phyloP scores from a whole-genome alignment of 2,888 invertebrate species.

The Andricus quercusramuli region DNA sequence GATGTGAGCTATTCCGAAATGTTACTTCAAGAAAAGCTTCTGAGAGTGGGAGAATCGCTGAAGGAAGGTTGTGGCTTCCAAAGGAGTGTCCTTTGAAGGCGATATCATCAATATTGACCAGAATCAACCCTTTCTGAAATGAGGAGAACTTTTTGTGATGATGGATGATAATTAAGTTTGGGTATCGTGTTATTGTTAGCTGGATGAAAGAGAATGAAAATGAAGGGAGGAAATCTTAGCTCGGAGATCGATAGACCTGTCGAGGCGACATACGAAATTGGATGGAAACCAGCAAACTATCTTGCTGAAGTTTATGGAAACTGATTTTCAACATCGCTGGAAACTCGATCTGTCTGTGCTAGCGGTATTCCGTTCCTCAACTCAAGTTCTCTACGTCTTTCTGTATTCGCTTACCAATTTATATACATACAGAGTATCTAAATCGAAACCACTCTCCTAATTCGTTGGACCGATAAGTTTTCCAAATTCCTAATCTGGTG shows the following conservation, averaged over 20 bases:
- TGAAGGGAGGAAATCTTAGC: slow-evolving; percentile 46
- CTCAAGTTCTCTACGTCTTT: neutral
- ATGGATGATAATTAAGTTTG: slow-evolving; percentile 3
- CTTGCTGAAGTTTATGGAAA: slow-evolving; percentile 51
- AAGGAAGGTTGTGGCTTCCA: too few species aligned
- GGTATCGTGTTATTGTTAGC: slow-evolving; percentile 31
- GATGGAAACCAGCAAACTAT: slow-evolving; percentile 49
- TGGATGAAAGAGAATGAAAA: slow-evolving; percentile 41
- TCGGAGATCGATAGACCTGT: slow-evolving; percentile 44
- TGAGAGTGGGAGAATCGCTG: too few species aligned
- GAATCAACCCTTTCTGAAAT: neutral
- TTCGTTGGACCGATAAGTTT: too few species aligned
- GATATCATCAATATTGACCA: too few species aligned
- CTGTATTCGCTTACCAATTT: slow-evolving; percentile 8
- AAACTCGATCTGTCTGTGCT: slow-evolving; percentile 47
- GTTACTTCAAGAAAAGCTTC: too few species aligned
- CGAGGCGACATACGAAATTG: slow-evolving; percentile 50
- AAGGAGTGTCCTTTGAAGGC: too few species aligned
- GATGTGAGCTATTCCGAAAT: too few species aligned
- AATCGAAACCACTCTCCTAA: neutral
- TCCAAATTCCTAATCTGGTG: too few species aligned
- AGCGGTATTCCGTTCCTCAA: slow-evolving; percentile 12
- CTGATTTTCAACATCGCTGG: slow-evolving; percentile 51
- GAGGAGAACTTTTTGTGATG: slow-evolving; percentile 40
- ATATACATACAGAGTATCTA: neutral